Conservation (phyloP, 2,113 vertebrate genomes). For the Oreotrochilus melanogaster region DNA sequence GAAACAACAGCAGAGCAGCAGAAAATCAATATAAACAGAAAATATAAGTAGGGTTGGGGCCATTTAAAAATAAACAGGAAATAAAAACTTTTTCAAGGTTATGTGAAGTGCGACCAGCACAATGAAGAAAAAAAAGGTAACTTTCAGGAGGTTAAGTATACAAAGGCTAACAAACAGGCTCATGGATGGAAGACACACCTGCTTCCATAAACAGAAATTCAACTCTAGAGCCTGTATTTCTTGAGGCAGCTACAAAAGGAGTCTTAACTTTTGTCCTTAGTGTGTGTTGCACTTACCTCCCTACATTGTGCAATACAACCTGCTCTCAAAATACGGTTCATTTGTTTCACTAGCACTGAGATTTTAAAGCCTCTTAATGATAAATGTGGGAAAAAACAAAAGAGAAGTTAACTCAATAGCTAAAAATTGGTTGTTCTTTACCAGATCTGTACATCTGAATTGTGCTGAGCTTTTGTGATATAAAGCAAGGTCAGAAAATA, state of each 20-base stretch:
- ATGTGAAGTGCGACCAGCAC: neutral
- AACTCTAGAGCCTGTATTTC: neutral
- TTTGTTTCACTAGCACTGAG: neutral
- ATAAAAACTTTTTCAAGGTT: neutral
- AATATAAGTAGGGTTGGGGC: accelerated
- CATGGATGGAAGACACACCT: neutral
- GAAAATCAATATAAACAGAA: neutral
- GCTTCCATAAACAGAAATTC: neutral
- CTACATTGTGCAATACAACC: neutral
- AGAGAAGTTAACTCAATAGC: neutral
- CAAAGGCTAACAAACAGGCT: neutral
- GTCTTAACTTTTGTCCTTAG: neutral
- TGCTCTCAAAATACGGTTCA: neutral
- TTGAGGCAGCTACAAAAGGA: neutral
- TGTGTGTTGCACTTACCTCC: neutral
- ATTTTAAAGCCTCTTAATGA: neutral
- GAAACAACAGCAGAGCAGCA: neutral
- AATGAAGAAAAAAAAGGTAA: neutral
- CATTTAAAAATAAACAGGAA: neutral
- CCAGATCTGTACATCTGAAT: neutral
- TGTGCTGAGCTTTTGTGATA: neutral
- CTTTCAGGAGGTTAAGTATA: neutral
- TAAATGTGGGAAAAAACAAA: neutral
- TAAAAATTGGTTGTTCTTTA: neutral
- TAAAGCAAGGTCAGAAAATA: neutral